phyloP scores from a whole-genome alignment of 2,797 vertebrate genomes.

The Thamnophis elegans region DNA sequence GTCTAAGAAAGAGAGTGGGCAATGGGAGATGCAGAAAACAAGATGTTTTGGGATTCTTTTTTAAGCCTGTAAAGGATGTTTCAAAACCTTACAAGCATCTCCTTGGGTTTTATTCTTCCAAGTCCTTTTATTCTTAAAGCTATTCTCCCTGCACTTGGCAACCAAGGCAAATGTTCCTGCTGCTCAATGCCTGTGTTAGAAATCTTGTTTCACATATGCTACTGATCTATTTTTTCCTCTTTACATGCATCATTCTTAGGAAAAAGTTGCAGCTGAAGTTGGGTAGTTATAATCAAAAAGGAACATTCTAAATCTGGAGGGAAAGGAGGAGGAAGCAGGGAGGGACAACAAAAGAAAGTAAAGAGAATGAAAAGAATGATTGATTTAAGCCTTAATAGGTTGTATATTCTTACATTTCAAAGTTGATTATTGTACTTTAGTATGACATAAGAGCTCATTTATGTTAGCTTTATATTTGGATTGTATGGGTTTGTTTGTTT shows the following conservation, averaged over 20 bases:
- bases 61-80: slow-evolving; percentile 61
- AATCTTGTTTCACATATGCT: slow-evolving; percentile 34
- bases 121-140: slow-evolving; percentile 42
- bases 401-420: neutral
- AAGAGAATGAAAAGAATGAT: slow-evolving; percentile 34
- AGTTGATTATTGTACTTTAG: neutral
- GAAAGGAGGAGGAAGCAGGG: neutral
- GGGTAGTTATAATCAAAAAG: slow-evolving; percentile 38
- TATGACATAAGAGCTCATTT: neutral
- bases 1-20: slow-evolving; percentile 56
- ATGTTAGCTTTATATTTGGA: neutral
- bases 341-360: neutral
- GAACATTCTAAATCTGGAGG: slow-evolving; percentile 30
- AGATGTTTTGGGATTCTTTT: slow-evolving; percentile 55
- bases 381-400: neutral
- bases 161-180: slow-evolving; percentile 47
- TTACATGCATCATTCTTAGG: slow-evolving; percentile 42
- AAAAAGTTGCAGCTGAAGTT: slow-evolving; percentile 45
- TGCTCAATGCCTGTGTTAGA: slow-evolving; percentile 36
- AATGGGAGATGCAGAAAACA: slow-evolving; percentile 54
- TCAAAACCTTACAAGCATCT: slow-evolving; percentile 60
- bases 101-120: slow-evolving; percentile 55
- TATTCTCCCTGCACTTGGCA: slow-evolving; percentile 41
- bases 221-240: slow-evolving; percentile 39
- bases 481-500: neutral